Percentiles rank a stretch among this genome's conserved stretches.
Conservation (phyloP, 2,113 vertebrate genomes). For the Heliornis fulica region DNA sequence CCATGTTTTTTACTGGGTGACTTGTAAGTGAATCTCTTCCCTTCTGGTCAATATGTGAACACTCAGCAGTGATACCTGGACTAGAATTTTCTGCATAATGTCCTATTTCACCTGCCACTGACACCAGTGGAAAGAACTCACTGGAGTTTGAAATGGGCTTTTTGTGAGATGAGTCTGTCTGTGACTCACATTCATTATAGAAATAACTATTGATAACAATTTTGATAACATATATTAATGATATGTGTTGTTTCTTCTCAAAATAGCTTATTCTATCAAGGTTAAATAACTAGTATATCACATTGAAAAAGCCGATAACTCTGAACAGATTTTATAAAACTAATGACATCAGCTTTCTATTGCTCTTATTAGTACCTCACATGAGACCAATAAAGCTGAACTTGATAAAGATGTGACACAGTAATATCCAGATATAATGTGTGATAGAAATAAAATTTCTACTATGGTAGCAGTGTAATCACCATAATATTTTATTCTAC, state of each 20-base stretch:
- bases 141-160: background rate
- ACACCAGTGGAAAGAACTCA: background rate
- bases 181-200: background rate
- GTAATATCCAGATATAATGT: background rate
- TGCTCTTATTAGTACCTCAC: background rate
- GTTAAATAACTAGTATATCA: background rate
- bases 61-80: background rate
- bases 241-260: background rate
- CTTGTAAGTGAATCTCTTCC: background rate
- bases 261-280: background rate
- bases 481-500: background rate
- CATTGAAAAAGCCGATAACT: background rate
- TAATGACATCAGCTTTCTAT: background rate
- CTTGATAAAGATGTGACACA: background rate
- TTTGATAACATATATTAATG: background rate
- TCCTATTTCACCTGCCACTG: background rate
- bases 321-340: background rate
- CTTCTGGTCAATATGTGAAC: background rate
- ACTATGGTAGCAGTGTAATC: background rate
- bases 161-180: background rate
- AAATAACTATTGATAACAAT: background rate
- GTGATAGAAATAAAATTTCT: background rate
- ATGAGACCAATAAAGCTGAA: background rate
- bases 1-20: background rate
- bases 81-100: background rate